These are phyloP conservation scores for Pteropus alecto DNA, from an alignment of 2,113 vertebrate genomes.

Conservation along the genomic window DNA sequence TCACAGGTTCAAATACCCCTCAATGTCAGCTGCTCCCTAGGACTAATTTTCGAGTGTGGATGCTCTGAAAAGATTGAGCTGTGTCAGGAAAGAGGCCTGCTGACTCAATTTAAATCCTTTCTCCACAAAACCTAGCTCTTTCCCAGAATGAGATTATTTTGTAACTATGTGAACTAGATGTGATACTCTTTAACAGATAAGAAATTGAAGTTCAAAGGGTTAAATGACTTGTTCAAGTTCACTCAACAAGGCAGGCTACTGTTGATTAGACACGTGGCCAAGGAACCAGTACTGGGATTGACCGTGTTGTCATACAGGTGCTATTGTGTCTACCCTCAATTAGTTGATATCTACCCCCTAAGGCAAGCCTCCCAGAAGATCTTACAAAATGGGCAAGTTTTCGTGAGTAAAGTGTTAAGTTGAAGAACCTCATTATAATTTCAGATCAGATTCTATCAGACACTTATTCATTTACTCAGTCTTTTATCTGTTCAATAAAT, in stretches of 20 bases:
- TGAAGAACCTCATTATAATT: background rate
- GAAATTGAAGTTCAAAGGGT: background rate
- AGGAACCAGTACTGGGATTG: background rate
- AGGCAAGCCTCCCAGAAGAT: background rate
- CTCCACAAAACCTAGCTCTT: background rate
- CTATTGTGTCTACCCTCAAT: background rate
- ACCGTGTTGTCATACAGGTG: too few species aligned
- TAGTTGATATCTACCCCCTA: background rate
- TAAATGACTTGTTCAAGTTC: background rate
- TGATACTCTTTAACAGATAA: background rate
- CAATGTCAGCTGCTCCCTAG: background rate
- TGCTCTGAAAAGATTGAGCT: background rate
- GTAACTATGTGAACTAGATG: background rate
- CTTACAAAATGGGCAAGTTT: background rate
- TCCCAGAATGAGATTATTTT: background rate
- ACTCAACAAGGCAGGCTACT: background rate
- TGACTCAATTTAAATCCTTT: background rate
- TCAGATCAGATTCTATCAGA: background rate
- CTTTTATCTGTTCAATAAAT: background rate
- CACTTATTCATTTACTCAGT: background rate
- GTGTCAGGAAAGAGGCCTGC: background rate
- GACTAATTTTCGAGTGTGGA: background rate
- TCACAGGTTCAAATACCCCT: constrained; percentile 45
- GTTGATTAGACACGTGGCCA: background rate
- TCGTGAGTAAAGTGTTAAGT: background rate